A percentile compares a stretch with the other conserved stretches of the same genome.
Conservation (phyloP, 2,113 vertebrate species). For the Tiliqua scincoides region DNA sequence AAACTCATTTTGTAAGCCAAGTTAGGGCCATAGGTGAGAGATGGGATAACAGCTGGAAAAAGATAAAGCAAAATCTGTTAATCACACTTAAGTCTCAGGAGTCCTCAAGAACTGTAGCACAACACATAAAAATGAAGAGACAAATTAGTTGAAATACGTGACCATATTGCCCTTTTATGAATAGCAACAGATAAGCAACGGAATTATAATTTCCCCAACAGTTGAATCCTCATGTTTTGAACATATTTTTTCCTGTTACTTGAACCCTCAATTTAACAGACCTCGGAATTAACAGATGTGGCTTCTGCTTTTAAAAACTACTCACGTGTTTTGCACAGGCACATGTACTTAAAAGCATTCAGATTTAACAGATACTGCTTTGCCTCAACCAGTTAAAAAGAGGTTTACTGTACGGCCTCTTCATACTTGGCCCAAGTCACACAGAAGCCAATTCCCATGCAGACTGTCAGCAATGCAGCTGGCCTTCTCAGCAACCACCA, state of each 20-base stretch:
- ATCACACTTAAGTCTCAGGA: conserved; percentile 20
- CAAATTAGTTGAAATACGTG: not conserved
- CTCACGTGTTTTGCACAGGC: no score
- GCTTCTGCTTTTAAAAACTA: no score
- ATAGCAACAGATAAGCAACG: not conserved
- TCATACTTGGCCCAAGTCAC: not conserved
- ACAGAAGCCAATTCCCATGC: not conserved
- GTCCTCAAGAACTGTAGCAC: conserved; percentile 22
- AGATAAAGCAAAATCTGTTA: conserved; percentile 13
- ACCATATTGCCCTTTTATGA: not conserved
- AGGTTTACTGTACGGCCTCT: not conserved
- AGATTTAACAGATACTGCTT: no score
- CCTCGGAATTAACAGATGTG: no score
- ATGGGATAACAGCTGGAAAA: no score
- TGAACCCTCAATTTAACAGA: no score
- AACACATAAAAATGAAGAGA: not conserved
- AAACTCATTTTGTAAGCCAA: no score
- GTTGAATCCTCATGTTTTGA: no score
- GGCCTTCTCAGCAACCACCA: not conserved
- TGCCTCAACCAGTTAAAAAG: no score
- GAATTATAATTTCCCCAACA: not conserved
- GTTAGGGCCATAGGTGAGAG: no score
- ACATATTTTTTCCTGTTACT: not conserved
- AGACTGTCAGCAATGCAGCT: not conserved
- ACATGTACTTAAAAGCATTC: no score